Evolutionary conservation across 64 coral and sea anemone genomes (phyloP).

Genomic region (Catalaphyllia jardinei): DNA sequence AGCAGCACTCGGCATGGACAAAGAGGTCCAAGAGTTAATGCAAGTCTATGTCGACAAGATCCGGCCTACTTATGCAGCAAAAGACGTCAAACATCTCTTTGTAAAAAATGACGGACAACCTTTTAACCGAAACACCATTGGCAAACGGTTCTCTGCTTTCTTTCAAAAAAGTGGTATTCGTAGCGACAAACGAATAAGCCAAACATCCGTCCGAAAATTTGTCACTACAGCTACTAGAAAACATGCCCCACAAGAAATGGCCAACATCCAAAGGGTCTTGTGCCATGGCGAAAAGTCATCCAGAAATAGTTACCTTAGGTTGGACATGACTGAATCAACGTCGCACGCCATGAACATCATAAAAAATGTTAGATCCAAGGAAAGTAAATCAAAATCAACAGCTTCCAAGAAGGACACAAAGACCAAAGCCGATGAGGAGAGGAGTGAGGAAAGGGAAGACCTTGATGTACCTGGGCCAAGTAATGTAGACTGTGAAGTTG

Average conservation of each 20-base stretch:
- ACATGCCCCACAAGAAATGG: not conserved
- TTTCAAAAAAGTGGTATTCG: not conserved
- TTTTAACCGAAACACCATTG: not conserved
- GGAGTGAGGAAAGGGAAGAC: too few species aligned
- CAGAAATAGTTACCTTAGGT: not conserved
- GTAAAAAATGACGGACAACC: not conserved
- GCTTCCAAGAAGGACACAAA: too few species aligned
- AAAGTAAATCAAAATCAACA: not conserved
- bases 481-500: too few species aligned
- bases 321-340: not conserved
- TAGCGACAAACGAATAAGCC: not conserved
- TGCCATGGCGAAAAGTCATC: not conserved
- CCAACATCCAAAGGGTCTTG: not conserved
- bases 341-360: not conserved
- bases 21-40: not conserved
- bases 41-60: not conserved
- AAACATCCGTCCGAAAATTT: not conserved
- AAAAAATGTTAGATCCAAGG: not conserved
- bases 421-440: too few species aligned
- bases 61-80: not conserved
- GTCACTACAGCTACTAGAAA: not conserved
- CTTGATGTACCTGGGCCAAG: too few species aligned
- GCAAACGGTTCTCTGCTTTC: not conserved
- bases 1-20: slow-evolving; percentile 16
- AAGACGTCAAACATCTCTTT: not conserved